Conservation (phyloP, 2,113 vertebrate species). For the Elephas maximus region DNA sequence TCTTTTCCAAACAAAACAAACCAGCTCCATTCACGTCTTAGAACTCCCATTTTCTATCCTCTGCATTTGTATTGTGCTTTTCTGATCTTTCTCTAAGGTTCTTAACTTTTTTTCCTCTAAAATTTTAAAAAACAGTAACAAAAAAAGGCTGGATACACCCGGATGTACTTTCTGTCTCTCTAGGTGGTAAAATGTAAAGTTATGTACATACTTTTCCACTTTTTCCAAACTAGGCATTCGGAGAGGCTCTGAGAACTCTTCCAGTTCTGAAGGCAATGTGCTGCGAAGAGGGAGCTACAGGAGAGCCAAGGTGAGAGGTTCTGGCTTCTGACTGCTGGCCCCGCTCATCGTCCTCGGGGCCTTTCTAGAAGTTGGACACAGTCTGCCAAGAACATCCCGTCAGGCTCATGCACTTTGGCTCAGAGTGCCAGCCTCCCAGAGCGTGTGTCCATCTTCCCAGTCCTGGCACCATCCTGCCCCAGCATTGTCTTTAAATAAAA, state of each 20-base stretch:
- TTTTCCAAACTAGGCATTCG: slow-evolving; percentile 84
- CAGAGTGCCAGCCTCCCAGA: not conserved
- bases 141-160: not conserved
- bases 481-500: not conserved
- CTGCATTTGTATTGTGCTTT: fast-evolving
- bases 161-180: fast-evolving
- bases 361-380: not conserved
- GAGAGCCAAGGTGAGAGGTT: slow-evolving; percentile 89
- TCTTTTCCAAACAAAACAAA: not conserved
- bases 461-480: not conserved
- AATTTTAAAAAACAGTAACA: not conserved
- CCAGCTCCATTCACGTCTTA: not conserved
- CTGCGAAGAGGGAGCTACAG: slow-evolving; percentile 89
- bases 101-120: not conserved
- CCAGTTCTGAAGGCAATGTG: slow-evolving; percentile 82
- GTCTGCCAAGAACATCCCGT: not conserved
- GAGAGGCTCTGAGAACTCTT: slow-evolving; percentile 87
- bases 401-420: too few species aligned
- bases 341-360: not conserved
- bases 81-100: not conserved
- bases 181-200: not conserved
- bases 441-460: not conserved
- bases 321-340: not conserved
- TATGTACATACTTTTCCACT: not conserved
- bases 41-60: not conserved